phyloP scores from a whole-genome alignment of 2,888 invertebrate species.

The Pecten maximus region DNA sequence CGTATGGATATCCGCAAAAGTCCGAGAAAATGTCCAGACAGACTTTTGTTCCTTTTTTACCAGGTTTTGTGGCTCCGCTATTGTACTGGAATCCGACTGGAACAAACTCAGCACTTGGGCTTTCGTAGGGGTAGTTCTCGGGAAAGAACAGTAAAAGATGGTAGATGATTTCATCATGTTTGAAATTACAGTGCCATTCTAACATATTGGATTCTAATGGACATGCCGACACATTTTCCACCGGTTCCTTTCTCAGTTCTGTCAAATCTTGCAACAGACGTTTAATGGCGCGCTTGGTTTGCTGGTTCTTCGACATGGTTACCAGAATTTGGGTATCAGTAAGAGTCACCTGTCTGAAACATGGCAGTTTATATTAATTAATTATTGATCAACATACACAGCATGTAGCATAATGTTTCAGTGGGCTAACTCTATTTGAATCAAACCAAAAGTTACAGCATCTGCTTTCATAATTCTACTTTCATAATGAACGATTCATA shows the following conservation, averaged over 20 bases:
- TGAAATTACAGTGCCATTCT: conserved; percentile 79
- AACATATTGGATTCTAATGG: conserved; percentile 76
- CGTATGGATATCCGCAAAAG: conserved; percentile 71
- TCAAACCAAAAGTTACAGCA: too few species aligned
- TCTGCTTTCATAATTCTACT: too few species aligned
- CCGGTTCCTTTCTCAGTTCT: conserved; percentile 71
- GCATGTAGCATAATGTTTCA: too few species aligned
- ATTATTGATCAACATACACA: too few species aligned
- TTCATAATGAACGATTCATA: too few species aligned
- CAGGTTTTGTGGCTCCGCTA: conserved; percentile 74
- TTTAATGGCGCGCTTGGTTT: conserved; percentile 73
- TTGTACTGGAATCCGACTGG: conserved; percentile 73
- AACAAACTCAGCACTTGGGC: conserved; percentile 77
- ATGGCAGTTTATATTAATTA: too few species aligned
- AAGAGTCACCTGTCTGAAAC: too few species aligned
- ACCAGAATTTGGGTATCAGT: too few species aligned
- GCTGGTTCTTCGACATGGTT: conserved; percentile 63
- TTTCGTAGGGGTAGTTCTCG: conserved; percentile 73
- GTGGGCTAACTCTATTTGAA: too few species aligned
- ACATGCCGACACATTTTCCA: conserved; percentile 74
- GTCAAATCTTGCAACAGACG: conserved; percentile 71
- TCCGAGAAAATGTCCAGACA: conserved; percentile 78
- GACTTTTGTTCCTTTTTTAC: conserved; percentile 75
- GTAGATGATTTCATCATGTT: conserved; percentile 72
- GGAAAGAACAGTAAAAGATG: conserved; percentile 75